Base-by-base conservation (phyloP, 2,113 vertebrate genomes). In the Merops nubicus region DNA sequence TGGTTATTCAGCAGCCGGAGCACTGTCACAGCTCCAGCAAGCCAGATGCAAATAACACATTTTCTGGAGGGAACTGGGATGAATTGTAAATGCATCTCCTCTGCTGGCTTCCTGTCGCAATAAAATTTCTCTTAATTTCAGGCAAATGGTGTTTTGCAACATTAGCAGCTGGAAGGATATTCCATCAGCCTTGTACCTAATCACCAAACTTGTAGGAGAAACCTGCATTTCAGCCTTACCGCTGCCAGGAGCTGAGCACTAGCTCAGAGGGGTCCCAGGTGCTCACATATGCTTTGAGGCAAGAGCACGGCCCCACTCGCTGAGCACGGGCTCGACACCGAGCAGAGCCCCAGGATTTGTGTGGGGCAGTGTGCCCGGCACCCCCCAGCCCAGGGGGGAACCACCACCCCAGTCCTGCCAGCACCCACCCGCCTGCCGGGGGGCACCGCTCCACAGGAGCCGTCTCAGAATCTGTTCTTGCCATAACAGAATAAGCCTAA, bases 221-320 rank as follows among this genome's bases (percentile, higher is more conserved):
- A 6, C 3, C 6, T 5, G 11, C 51, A 11, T 43, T 59, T 16
- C 56, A 20, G 60, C 56, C 75, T 43, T 8, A 7, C 47, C 0
- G 15, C 43, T 15, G 54, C 8, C 15, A 3, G 67, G 34, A 20
- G 69, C 64, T 3, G 50, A 15, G 56, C 11, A 0, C 11, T 1
- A 18, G 36, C 60, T 11, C 33, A 0, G 8, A 21, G 36, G 33
- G n/a, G 20, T 6, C 34, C 1, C 9, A 34, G 63, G 11, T 2
- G 12, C 1, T 5, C 11, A 0, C 29, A 2, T 0, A 0, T 0
- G 0, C 42, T 21, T 16, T 12, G 50, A 2, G 18, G 17, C 12
- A 2, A 9, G 48, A 69, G 29, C 43, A 10, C 10, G 10, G 43
- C 63, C 20, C 2, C 1, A 0, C 29, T 25, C 33, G 2, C 38